Conservation (phyloP, 1,140 invertebrate species). For the Harlomillsia oculata region DNA sequence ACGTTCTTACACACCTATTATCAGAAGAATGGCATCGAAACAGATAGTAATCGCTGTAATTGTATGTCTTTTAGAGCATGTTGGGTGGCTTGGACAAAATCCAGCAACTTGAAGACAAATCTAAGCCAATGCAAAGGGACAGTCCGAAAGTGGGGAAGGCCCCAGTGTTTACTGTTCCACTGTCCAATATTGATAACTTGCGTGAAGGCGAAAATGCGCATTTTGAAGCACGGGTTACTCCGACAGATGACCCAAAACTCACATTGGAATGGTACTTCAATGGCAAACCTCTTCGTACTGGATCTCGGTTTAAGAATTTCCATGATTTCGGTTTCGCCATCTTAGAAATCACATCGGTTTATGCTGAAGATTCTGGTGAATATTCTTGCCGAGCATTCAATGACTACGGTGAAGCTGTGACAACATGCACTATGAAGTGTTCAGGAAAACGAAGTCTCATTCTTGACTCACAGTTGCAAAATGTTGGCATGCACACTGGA, state of each 20-base stretch:
- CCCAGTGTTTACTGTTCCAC: slow-evolving; percentile 79
- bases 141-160: slow-evolving; percentile 66
- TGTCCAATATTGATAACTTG: slow-evolving; percentile 73
- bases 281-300: slow-evolving; percentile 76
- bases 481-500: slow-evolving; percentile 71
- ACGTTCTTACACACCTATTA: background rate
- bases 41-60: background rate
- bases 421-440: slow-evolving; percentile 80
- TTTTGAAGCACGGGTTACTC: slow-evolving; percentile 84
- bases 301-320: slow-evolving; percentile 78
- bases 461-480: slow-evolving; percentile 74
- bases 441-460: slow-evolving; percentile 75
- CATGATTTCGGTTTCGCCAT: slow-evolving; percentile 92
- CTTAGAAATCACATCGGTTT: slow-evolving; percentile 86
- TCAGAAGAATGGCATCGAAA: background rate
- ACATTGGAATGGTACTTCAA: slow-evolving; percentile 95
- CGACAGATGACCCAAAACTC: slow-evolving; percentile 86
- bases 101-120: slow-evolving; percentile 77
- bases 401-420: slow-evolving; percentile 80
- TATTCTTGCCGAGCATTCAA: slow-evolving; percentile 75
- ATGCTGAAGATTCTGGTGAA: slow-evolving; percentile 86
- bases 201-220: slow-evolving; percentile 86
- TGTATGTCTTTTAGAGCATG: slow-evolving; percentile 57
- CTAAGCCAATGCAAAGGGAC: slow-evolving; percentile 55
- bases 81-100: slow-evolving; percentile 85